A percentile compares a stretch with the other conserved stretches of the same genome.
These are phyloP conservation scores for Scylla paramamosain DNA, from an alignment of 1,140 invertebrate genomes.

Conservation along the genomic window DNA sequence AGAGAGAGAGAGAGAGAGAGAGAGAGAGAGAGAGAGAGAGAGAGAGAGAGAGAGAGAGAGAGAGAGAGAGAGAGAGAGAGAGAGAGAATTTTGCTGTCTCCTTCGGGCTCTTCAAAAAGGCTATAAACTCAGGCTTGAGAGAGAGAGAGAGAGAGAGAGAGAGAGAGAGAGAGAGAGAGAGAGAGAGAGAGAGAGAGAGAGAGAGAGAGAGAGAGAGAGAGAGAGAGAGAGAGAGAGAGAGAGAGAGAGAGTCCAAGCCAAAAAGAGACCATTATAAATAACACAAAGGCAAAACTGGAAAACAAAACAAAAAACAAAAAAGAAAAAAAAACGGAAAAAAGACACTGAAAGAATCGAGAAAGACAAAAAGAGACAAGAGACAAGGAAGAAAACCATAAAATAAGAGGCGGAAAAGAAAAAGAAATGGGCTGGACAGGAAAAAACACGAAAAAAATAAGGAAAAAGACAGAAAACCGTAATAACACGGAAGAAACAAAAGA, in stretches of 20 bases:
- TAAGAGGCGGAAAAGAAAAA: background rate
- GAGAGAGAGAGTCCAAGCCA: background rate
- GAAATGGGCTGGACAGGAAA: background rate
- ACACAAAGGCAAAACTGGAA: too few species aligned
- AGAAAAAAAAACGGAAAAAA: background rate
- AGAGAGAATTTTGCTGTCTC: too few species aligned
- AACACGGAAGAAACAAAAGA: too few species aligned
- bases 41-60: background rate
- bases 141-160: slow-evolving; percentile 35
- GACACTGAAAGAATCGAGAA: background rate
- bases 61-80: background rate
- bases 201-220: background rate
- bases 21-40: background rate
- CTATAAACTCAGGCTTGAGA: background rate
- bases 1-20: background rate
- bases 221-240: background rate
- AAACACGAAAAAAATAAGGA: background rate
- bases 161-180: background rate
- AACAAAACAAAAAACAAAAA: background rate
- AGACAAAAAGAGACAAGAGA: background rate
- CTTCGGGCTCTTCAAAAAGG: too few species aligned
- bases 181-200: background rate
- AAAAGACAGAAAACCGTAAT: background rate
- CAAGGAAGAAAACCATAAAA: background rate
- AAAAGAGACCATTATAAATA: background rate